Base-by-base conservation (phyloP, 2,113 vertebrate genomes). In the Coptodon bakossiorum region DNA sequence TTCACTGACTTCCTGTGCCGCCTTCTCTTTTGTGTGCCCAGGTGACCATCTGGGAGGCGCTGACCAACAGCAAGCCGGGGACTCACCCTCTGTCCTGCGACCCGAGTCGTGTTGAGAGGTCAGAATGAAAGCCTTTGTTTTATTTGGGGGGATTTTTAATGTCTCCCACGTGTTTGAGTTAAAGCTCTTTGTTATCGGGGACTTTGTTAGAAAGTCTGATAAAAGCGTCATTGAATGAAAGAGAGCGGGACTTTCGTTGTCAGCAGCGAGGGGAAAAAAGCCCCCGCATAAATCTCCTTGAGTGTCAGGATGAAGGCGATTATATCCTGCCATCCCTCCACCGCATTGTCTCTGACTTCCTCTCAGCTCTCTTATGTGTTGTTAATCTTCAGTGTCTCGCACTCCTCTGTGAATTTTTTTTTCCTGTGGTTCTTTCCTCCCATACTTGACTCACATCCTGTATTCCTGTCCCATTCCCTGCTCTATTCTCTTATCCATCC, bases 41-140 rank as follows among this genome's bases (percentile, higher is more conserved):
- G 98, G 98, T 99, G 87, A 99, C 98, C 71, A 99, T 99, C 93
- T 99, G 98, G 98, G 98, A 99, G 93, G 98, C 98, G 0, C 94
- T 99, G 94, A 99, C 98, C 91, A 99, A 99, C 93, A 99, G 98
- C 97, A 99, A 99, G 88, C 98, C 98, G 0, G 98, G 98, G 91
- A 96, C 97, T 3, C 97, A 97, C 92, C 96, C 97, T 17, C 94
- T 97, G 91, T 96, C 98, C 59, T 97, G 95, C 48, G 98, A 99
- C 87, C 94, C 97, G 5, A 97, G 97, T 88, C 97, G 95, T 16
- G 93, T 97, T 89, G 97, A 99, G 95, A 98, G 98, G 98, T 99
- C 86, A 94, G 93, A 36, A 36, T 4, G 10, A 31, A 48, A 6
- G 19, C 10, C 24, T 12, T 38, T 52, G 16, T 53, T 66, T 40